Base-by-base conservation (phyloP, 2,113 vertebrate species). In the Coregonus clupeaformis region DNA sequence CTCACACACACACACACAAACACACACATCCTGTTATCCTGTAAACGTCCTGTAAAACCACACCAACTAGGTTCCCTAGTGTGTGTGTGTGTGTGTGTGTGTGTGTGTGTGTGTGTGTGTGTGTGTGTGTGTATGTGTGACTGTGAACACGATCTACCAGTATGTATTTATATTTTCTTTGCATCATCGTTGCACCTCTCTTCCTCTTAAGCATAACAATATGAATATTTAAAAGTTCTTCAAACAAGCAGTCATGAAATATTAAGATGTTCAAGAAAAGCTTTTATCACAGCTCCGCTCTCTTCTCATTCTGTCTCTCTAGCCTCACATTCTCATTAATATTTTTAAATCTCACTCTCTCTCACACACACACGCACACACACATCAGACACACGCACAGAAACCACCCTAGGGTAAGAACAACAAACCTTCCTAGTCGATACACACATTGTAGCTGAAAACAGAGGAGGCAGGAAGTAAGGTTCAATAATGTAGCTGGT, bases 171-270 rank as follows among this genome's bases (percentile, higher is more conserved):
- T n/a, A n/a, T n/a, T n/a, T n/a, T n/a, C 85, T 86, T 84, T 87
- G 86, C 85, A 83, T 89, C 85, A 87, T 86, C 87, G 87, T 42
- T 42, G 36, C 36, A 42, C 74, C 60, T 78, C 69, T 81, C 84
- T 86, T 88, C 85, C 89, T 91, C 86, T 84, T 85, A 85, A 91
- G 87, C 86, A 85, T 87, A 85, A 89, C 88, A 88, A 85, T 89
- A 92, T 92, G 86, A 91, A 92, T 92, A 92, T 91, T 92, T 89
- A 90, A 92, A 90, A 82, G 74, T 74, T 90, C 90, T 91, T 92
- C 91, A 92, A 92, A 91, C 90, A 89, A 88, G 86, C 74, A 76
- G 87, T 89, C 89, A 92, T 92, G 79, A 91, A 92, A 91, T 90
- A 92, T 93, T 93, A 87, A 92, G 86, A 87, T 83, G 81, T 75